Evolutionary conservation across 2,797 vertebrate genomes (phyloP), one percentile per base, ranked within the genome.

Genomic region (Emys orbicularis): DNA sequence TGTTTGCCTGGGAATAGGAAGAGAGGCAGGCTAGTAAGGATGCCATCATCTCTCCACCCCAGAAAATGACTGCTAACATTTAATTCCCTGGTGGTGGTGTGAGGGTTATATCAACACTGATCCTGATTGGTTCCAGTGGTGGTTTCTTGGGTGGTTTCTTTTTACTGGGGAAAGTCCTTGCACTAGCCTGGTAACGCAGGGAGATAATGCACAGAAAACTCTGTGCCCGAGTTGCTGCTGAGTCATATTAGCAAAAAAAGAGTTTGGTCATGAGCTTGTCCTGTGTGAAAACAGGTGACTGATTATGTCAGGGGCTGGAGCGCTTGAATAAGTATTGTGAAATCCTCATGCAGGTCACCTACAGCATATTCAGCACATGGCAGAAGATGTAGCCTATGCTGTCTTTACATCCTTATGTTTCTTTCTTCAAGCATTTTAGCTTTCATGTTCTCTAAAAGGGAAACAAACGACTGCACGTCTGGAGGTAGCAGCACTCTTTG

Each of bases 31-130:
- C 84, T 97, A 61, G 49, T 86, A 84, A 93, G 93, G 74, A 56
- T 87, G 77, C 83, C 0, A 4, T 93, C 82, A 74, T 93, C 94
- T 84, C 87, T 94, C 81, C 82, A 92, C 88, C 79, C 79, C 72
- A 82, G 90, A 86, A 96, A 85, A 92, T 0, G 2, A 90, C 87
- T 89, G 76, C 81, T 44, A 44, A 44, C 44, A 44, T 93, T 89
- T 95, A 97, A 97, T 96, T 97, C 96, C 81, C 59, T 18, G 13
- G 79, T 8, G 1, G 15, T 90, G 95, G 96, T 59, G 72, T 94
- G 72, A 81, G 94, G 88, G 93, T 98, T 97, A 96, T 89, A 91
- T 93, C 92, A 96, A 89, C 92, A 95, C 91, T 97, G 95, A 96
- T 90, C 91, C 54, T 80, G 88, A 59, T 90, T 96, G 96, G 93